Evolutionary conservation across 1,140 invertebrate genomes (phyloP), one percentile per base, ranked within the genome.

Genomic region (Heliothis subflexa): DNA sequence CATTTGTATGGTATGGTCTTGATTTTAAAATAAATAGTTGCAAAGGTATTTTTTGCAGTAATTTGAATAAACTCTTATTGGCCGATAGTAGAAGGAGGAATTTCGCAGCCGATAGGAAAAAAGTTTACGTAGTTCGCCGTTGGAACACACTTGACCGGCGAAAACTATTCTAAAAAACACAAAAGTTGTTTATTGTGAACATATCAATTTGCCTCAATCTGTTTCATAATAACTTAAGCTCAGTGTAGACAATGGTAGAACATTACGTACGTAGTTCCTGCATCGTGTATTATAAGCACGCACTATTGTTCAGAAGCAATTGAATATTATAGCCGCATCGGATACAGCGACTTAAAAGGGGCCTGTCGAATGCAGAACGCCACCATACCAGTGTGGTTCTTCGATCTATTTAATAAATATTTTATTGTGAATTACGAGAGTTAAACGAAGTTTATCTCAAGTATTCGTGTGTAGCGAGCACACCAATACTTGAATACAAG

Each of bases 261-360:
- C 3, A 28, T 16, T 59, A 16, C 54, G 16, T 18, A 18, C 16
- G 33, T 40, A 40, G 33, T 40, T 40, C 33, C 33, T 40, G 9
- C 33, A 40, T 40, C 33, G 33, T 7, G 61, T 66, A 47, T 18
- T 13, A 16, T n/a, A 47, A 21, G 62, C 62, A 66, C 62, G 40
- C 62, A 21, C 62, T 10, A 47, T 21, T 66, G 62, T 66, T 10
- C 62, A 47, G 14, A n/a, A 40, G 40, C 62, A 47, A 66, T 66
- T 66, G 62, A 66, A 66, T 66, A 66, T 47, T 47, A 66, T 59
- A 28, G 21, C 18, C 54, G 21, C 54, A 57, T 57, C 33, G 5
- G 61, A 64, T 64, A 45, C 61, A 45, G n/a, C 40, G 61, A 64
- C 61, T 64, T 64, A 45, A 64, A 45, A 64, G n/a, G 54, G 61